phyloP scores from a whole-genome alignment of 2,888 invertebrate species.

The Nomada flava region DNA sequence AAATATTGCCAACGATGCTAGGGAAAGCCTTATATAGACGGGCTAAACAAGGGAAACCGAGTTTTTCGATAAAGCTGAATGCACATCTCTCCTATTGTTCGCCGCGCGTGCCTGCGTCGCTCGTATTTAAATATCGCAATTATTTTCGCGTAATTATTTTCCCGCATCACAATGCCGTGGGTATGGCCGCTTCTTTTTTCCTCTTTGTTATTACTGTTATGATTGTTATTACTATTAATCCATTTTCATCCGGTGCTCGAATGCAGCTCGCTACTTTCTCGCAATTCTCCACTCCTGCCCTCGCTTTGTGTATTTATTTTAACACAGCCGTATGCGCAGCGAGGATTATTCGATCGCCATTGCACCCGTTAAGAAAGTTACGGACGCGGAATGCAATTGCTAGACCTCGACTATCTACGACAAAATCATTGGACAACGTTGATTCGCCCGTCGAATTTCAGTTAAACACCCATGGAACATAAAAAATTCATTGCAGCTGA shows the following conservation, averaged over 20 bases:
- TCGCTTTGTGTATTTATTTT: slow-evolving; percentile 11
- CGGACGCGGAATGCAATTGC: neutral
- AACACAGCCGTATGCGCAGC: neutral
- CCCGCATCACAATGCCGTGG: slow-evolving; percentile 1
- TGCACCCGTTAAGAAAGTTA: slow-evolving; percentile 13
- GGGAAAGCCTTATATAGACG: neutral
- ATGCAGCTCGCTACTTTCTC: neutral
- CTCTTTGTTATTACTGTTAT: neutral
- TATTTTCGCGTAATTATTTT: slow-evolving; percentile 35
- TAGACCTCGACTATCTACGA: neutral
- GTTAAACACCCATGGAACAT: neutral
- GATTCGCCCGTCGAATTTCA: neutral
- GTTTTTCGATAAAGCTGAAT: slow-evolving; percentile 25
- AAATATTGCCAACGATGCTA: slow-evolving; percentile 1
- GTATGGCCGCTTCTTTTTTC: neutral
- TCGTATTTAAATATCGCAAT: slow-evolving; percentile 39
- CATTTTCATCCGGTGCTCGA: neutral
- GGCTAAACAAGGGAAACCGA: neutral
- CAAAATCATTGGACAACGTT: neutral
- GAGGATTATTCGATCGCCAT: slow-evolving; percentile 28
- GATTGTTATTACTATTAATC: slow-evolving; percentile 3
- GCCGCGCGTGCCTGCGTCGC: neutral
- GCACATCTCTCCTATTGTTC: neutral
- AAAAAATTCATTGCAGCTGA: slow-evolving; percentile 37
- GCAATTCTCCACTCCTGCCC: neutral